phyloP scores from a whole-genome alignment of 2,888 invertebrate genomes.

The Callimorpha dominula region DNA sequence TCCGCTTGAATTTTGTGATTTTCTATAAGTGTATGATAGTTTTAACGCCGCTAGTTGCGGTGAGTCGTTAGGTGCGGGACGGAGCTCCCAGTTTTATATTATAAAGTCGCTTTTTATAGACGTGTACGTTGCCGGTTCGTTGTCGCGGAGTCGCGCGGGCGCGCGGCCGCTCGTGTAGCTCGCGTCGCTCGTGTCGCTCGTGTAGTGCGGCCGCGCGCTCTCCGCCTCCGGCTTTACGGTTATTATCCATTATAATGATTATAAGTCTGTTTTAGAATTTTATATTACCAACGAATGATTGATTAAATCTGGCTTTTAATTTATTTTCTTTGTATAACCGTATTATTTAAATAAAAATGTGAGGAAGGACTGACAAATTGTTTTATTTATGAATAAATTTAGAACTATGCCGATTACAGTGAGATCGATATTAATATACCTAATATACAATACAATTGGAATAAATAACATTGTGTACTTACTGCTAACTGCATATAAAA shows the following conservation, averaged over 20 bases:
- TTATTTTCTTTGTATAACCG: conserved; percentile 86
- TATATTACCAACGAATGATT: conserved; percentile 86
- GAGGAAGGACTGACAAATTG: conserved; percentile 83
- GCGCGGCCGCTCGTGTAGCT: conserved; percentile 27
- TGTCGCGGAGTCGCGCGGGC: conserved; percentile 48
- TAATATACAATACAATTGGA: conserved; percentile 49
- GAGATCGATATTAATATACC: conserved; percentile 56
- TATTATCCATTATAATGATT: conserved; percentile 79
- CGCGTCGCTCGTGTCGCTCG: conserved; percentile 11
- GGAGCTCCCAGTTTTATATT: conserved; percentile 81
- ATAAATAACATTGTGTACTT: conserved; percentile 74
- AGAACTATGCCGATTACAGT: conserved; percentile 58
- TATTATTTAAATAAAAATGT: conserved; percentile 85
- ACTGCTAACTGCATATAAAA: conserved; percentile 67
- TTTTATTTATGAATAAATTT: conserved; percentile 80
- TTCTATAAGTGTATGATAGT: conserved; percentile 85
- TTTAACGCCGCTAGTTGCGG: conserved; percentile 74
- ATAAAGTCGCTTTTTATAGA: conserved; percentile 85
- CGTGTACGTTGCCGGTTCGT: conserved; percentile 71
- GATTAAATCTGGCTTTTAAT: conserved; percentile 86
- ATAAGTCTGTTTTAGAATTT: conserved; percentile 86
- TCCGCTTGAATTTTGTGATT: conserved; percentile 87
- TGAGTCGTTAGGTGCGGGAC: conserved; percentile 84
- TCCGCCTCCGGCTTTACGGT: conserved; percentile 57
- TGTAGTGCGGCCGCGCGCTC: conserved; percentile 33